phyloP scores from a whole-genome alignment of 2,888 invertebrate species.

The Oxyscelio sp. region DNA sequence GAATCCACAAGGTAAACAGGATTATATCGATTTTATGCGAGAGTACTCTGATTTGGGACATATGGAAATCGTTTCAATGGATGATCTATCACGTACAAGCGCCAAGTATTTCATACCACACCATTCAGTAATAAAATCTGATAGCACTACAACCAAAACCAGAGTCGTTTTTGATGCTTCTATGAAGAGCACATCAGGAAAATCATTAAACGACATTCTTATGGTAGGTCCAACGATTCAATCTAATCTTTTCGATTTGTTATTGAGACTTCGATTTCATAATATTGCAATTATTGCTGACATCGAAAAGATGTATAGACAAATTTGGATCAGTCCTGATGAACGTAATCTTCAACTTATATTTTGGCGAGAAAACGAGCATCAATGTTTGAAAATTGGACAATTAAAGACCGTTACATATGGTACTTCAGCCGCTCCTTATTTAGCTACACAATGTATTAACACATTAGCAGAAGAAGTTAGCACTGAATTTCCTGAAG shows the following conservation, averaged over 20 bases:
- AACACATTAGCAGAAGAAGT: not conserved
- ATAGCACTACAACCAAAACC: constrained; percentile 17
- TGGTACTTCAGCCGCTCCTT: not conserved
- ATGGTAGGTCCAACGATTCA: constrained; percentile 8
- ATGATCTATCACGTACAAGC: not conserved
- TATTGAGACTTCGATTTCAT: not conserved
- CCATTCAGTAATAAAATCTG: constrained; percentile 18
- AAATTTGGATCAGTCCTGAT: not conserved
- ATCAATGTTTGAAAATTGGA: not conserved
- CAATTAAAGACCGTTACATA: constrained; percentile 6
- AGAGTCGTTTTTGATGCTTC: not conserved
- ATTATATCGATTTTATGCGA: constrained; percentile 22
- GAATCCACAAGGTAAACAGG: not conserved
- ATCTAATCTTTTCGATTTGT: not conserved
- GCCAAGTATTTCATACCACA: constrained; percentile 24
- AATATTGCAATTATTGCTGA: not conserved
- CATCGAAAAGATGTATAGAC: too few species aligned
- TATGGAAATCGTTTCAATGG: not conserved
- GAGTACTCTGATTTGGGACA: constrained; percentile 38
- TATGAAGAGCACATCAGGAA: not conserved
- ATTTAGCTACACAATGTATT: not conserved
- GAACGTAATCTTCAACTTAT: not conserved
- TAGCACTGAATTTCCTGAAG: not conserved
- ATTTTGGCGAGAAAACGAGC: not conserved
- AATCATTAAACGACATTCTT: constrained; percentile 10